Conservation (phyloP, 2,113 vertebrate genomes). For the Cariama cristata region DNA sequence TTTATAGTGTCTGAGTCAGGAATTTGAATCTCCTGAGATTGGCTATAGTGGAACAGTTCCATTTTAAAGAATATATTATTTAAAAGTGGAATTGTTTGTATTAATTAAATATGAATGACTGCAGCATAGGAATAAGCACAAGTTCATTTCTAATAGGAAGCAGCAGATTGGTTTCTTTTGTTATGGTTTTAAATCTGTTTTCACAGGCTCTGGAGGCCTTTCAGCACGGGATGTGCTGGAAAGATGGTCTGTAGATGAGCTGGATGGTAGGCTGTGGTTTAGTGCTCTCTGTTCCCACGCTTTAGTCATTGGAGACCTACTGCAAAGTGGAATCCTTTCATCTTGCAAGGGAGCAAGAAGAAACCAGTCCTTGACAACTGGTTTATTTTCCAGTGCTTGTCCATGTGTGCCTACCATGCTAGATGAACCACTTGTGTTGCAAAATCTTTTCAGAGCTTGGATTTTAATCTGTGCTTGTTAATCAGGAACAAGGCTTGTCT, state of each 20-base stretch:
- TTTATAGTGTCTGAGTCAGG: neutral
- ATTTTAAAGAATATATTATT: conserved; percentile 57
- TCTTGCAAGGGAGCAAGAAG: neutral
- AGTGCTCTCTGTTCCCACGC: neutral
- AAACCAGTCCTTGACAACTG: neutral
- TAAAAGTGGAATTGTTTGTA: neutral
- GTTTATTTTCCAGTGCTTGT: neutral
- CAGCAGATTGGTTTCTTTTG: neutral
- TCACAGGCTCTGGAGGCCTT: neutral
- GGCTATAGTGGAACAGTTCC: neutral
- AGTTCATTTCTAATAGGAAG: neutral
- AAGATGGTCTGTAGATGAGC: neutral
- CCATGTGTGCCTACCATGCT: too few species aligned
- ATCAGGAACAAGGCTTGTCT: neutral
- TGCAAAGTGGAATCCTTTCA: neutral
- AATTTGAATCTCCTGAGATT: neutral
- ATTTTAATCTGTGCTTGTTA: neutral
- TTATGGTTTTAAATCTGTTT: conserved; percentile 5
- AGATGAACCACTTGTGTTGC: neutral
- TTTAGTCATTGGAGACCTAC: neutral
- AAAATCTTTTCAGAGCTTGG: neutral
- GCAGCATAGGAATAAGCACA: neutral
- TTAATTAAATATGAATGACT: conserved; percentile 55
- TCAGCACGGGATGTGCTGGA: neutral
- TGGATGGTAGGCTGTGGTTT: neutral